Percentiles rank a stretch among this genome's conserved stretches.
Evolutionary conservation across 2,113 vertebrate genomes (phyloP).

Genomic region (Phycodurus eques): DNA sequence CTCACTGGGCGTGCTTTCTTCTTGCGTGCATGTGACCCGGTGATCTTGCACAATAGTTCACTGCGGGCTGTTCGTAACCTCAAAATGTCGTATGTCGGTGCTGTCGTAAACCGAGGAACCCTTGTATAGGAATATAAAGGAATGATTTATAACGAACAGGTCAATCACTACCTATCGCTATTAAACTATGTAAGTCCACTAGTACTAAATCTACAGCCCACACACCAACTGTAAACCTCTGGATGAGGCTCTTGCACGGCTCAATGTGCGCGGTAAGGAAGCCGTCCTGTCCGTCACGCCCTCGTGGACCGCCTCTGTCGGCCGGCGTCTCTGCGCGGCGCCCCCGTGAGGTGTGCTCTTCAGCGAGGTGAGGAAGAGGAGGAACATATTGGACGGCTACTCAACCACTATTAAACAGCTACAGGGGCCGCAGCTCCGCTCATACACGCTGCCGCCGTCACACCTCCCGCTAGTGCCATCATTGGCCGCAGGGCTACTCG

Average conservation of each 20-base stretch:
- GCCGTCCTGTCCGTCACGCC: slow-evolving; percentile 67
- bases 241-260: slow-evolving; percentile 44
- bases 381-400: slow-evolving; percentile 63
- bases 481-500: slow-evolving; percentile 26
- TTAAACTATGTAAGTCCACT: slow-evolving; percentile 4
- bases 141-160: background rate
- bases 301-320: slow-evolving; percentile 74
- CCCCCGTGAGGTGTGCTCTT: slow-evolving; percentile 48
- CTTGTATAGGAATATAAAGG: background rate
- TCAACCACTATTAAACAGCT: slow-evolving; percentile 70
- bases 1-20: no score
- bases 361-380: slow-evolving; percentile 57
- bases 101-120: background rate
- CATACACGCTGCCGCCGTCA: slow-evolving; percentile 51
- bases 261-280: slow-evolving; percentile 34
- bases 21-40: no score
- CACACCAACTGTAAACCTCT: slow-evolving; percentile 60
- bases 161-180: background rate
- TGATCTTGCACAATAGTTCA: background rate
- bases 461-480: slow-evolving; percentile 36
- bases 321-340: slow-evolving; percentile 68
- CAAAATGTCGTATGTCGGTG: background rate
- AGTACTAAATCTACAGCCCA: slow-evolving; percentile 43
- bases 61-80: background rate
- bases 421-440: slow-evolving; percentile 65